Evolutionary conservation across 2,888 invertebrate genomes (phyloP).

Genomic region (Brachycybe producta): DNA sequence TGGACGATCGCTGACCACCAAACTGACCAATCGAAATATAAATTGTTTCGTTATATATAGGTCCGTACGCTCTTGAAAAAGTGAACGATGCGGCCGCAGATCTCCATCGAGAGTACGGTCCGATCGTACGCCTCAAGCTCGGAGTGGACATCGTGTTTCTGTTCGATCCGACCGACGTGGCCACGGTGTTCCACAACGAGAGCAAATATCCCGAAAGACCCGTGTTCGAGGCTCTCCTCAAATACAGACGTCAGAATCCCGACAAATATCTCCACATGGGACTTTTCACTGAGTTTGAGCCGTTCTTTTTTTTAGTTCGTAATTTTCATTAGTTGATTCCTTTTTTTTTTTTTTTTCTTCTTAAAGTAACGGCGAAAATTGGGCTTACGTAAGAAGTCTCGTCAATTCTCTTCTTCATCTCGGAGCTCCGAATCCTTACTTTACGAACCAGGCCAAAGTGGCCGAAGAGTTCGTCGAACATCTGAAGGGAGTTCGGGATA

Average conservation of each 20-base stretch:
- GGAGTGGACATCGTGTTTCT: slow-evolving; percentile 38
- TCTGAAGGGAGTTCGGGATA: slow-evolving; percentile 29
- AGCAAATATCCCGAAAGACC: slow-evolving; percentile 41
- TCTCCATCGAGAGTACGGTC: slow-evolving; percentile 37
- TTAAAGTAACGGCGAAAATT: slow-evolving; percentile 44
- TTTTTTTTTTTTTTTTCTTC: slow-evolving; percentile 18
- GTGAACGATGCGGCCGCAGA: slow-evolving; percentile 38
- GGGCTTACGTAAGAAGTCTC: slow-evolving; percentile 42
- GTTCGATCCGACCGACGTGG: slow-evolving; percentile 40
- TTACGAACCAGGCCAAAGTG: slow-evolving; percentile 34
- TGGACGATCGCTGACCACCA: no score
- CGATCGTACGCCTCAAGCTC: slow-evolving; percentile 37
- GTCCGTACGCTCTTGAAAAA: slow-evolving; percentile 30
- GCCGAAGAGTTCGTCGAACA: slow-evolving; percentile 38
- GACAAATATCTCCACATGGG: slow-evolving; percentile 38
- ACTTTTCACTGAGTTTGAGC: slow-evolving; percentile 44
- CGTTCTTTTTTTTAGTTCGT: no score
- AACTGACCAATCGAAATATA: no score
- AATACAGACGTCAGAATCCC: slow-evolving; percentile 37
- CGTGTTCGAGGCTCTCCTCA: slow-evolving; percentile 41
- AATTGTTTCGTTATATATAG: no score
- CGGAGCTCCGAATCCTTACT: slow-evolving; percentile 36
- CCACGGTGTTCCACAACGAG: slow-evolving; percentile 39
- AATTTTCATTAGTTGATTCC: neutral
- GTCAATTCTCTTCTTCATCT: slow-evolving; percentile 41